Evolutionary conservation across 1,140 invertebrate species (phyloP), one percentile per base, ranked within the genome.

Genomic region (Solenopsis invicta): DNA sequence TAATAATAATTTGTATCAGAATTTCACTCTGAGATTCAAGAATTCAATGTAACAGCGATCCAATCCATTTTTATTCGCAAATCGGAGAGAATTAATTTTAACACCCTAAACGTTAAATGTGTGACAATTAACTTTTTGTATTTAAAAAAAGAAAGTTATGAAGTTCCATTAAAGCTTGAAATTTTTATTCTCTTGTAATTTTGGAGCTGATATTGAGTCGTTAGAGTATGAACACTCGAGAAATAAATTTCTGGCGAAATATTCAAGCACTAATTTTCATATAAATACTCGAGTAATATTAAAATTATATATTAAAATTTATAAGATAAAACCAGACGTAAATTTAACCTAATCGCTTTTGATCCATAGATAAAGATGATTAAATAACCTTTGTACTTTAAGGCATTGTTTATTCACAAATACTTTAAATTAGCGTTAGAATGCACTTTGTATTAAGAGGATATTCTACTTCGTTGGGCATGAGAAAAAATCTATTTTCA

Each of bases 291-390:
- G 62, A 37, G 10, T 52, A 52, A 67, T 41, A n/a, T 45, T 45
- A 10, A 56, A 71, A 56, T 67, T 71, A 41, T 71, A 34, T 54
- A 34, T 81, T 81, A 9, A 78, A 50, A 6, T 56, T 54, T 56
- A 16, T 29, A 56, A 56, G 21, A 56, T 5, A 71, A 34, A 71
- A 56, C 54, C 34, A 45, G n/a, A 81, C 3, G n/a, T 81, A 24
- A 80, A 81, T 69, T 56, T 67, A 29, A 48, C 29, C n/a, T 71
- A 81, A 81, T 52, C 21, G 45, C 16, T 80, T 56, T 54, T 56
- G 66, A 0, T 71, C 71, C 3, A 54, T 54, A 56, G 3, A 45
- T 13, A 9, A 76, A 50, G 18, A 61, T 48, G 10, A 69, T 54
- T 37, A 10, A n/a, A 59, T 34, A 3, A 71, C 59, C 16, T 81